Evolutionary conservation across 1,140 invertebrate species (phyloP).

Genomic region (Chrysopa pallens): DNA sequence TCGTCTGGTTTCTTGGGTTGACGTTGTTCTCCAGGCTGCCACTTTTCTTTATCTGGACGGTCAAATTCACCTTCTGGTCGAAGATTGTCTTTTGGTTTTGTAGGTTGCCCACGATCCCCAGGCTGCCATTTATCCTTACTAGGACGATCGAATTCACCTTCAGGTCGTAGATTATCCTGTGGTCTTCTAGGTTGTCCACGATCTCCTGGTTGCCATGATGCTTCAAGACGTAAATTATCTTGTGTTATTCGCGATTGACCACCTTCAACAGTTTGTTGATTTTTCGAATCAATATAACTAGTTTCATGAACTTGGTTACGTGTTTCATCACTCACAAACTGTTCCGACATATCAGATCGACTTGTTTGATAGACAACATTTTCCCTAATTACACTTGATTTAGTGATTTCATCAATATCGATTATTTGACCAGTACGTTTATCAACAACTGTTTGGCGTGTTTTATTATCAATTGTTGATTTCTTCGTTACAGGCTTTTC

Average conservation of each 20-base stretch:
- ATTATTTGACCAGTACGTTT: conserved; percentile 8
- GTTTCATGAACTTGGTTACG: no score
- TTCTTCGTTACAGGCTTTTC: neutral
- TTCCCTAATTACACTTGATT: no score
- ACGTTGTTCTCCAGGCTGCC: conserved; percentile 22
- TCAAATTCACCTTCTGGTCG: conserved; percentile 34
- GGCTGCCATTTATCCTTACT: conserved; percentile 35
- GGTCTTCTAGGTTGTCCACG: conserved; percentile 28
- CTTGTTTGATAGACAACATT: no score
- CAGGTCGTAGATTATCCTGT: conserved; percentile 33
- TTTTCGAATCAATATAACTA: no score
- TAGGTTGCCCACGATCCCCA: conserved; percentile 32
- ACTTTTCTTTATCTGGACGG: conserved; percentile 18
- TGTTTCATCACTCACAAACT: no score
- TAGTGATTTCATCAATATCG: no score
- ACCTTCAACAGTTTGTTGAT: no score
- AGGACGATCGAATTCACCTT: conserved; percentile 29
- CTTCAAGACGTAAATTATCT: no score
- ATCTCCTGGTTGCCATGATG: conserved; percentile 29
- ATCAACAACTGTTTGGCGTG: neutral
- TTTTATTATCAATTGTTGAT: no score
- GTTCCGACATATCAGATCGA: no score
- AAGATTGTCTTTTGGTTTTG: conserved; percentile 28
- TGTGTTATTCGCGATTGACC: no score
- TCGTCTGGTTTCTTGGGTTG: conserved; percentile 23